Conservation (phyloP, 2,113 vertebrate genomes). For the Pseudolaguvia tuberculata region DNA sequence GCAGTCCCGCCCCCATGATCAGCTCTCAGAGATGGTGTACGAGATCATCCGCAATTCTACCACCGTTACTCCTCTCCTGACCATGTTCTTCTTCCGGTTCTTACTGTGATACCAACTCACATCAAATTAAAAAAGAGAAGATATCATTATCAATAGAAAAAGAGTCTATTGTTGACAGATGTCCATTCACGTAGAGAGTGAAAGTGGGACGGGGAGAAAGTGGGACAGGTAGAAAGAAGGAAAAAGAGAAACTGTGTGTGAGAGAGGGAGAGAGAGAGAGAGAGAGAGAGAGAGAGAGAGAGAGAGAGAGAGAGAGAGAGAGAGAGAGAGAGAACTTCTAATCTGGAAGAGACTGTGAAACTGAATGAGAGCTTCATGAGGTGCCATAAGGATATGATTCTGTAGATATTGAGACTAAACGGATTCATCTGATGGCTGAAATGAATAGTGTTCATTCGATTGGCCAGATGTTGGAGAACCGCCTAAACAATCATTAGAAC, state of each 20-base stretch:
- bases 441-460: constrained; percentile 37
- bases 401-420: constrained; percentile 20
- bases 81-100: too few species aligned
- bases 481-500: constrained; percentile 31
- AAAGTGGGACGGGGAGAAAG: too few species aligned
- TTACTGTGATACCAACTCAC: background rate
- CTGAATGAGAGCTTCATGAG: constrained; percentile 3
- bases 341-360: background rate
- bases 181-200: too few species aligned
- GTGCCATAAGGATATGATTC: constrained; percentile 32
- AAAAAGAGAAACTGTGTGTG: too few species aligned
- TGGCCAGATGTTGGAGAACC: constrained; percentile 43
- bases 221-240: too few species aligned
- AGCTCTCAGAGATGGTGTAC: background rate
- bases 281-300: too few species aligned
- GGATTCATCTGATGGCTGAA: constrained; percentile 31
- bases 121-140: background rate
- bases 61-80: background rate
- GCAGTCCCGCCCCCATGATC: background rate
- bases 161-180: too few species aligned
- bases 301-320: too few species aligned
- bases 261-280: too few species aligned
- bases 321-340: too few species aligned
- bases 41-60: background rate
- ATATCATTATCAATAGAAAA: background rate